A percentile compares a stretch with the other conserved stretches of the same genome.
These are phyloP conservation scores for Mirounga angustirostris DNA, from an alignment of 2,113 vertebrate genomes.

Conservation along the genomic window DNA sequence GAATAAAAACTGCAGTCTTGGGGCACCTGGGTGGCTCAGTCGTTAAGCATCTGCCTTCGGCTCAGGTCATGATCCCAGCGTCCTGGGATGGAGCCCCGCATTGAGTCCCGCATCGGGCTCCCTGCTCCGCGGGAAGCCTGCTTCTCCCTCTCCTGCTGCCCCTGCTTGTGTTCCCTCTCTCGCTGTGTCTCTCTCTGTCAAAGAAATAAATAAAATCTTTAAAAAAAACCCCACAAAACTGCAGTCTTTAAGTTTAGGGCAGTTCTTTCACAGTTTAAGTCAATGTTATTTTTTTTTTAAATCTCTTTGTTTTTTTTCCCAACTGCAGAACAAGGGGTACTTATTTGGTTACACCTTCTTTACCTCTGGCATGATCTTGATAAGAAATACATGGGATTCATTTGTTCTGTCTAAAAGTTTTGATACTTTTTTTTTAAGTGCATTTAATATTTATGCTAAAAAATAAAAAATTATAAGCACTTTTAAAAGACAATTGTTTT, in stretches of 20 bases:
- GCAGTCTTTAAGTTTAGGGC: slow-evolving; percentile 73
- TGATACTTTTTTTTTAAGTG: slow-evolving; percentile 47
- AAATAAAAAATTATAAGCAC: slow-evolving; percentile 16
- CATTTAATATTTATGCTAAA: slow-evolving; percentile 69
- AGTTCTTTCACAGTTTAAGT: slow-evolving; percentile 82
- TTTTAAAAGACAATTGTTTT: slow-evolving; percentile 67
- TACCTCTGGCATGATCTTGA: slow-evolving; percentile 73
- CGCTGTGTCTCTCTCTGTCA: no score
- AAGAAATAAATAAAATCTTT: no score
- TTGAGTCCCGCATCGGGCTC: no score
- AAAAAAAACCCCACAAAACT: not conserved
- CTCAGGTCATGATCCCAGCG: no score
- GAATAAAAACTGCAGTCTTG: slow-evolving; percentile 79
- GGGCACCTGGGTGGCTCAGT: no score
- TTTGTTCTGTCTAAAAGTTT: slow-evolving; percentile 68
- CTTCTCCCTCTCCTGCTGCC: no score
- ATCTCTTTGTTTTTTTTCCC: slow-evolving; percentile 79
- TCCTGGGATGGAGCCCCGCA: no score
- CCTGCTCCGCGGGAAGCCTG: no score
- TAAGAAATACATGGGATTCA: slow-evolving; percentile 72
- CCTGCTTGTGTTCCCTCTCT: no score
- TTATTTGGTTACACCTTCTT: slow-evolving; percentile 79
- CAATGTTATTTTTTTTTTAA: slow-evolving; percentile 70
- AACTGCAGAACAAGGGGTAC: slow-evolving; percentile 67
- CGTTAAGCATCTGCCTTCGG: no score